Evolutionary conservation across 2,113 vertebrate species (phyloP).

Genomic region (Burhinus oedicnemus): DNA sequence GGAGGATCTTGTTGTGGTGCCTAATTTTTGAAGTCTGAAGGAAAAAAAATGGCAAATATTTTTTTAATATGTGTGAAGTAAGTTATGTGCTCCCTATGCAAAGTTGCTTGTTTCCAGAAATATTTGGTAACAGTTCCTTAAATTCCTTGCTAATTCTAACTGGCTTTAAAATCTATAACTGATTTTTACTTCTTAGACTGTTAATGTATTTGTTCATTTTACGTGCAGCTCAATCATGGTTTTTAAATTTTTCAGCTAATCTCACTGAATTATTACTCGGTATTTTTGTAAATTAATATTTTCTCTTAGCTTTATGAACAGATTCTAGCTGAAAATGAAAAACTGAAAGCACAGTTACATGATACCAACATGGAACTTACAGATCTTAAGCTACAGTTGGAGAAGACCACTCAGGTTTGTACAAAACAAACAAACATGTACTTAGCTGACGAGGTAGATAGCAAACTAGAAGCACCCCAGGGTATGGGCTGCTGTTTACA

Average conservation of each 20-base stretch:
- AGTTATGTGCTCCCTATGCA: neutral
- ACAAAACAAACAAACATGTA: neutral
- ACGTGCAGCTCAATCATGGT: neutral
- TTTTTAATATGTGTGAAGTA: neutral
- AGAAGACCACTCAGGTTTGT: conserved; percentile 95
- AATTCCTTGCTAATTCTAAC: neutral
- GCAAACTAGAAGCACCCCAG: neutral
- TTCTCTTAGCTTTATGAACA: conserved; percentile 94
- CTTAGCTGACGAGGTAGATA: neutral
- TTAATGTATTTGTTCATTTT: neutral
- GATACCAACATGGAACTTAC: conserved; percentile 94
- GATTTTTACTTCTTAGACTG: neutral
- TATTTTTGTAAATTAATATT: neutral
- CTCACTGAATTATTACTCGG: neutral
- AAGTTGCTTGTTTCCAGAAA: neutral
- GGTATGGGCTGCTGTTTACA: neutral
- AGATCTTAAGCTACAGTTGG: conserved; percentile 94
- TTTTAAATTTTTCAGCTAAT: neutral
- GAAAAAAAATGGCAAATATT: neutral
- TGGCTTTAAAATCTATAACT: neutral
- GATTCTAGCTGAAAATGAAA: conserved; percentile 96
- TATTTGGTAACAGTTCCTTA: neutral
- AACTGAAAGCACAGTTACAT: conserved; percentile 95
- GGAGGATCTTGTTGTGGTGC: neutral
- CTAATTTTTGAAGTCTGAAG: neutral